phyloP scores from a whole-genome alignment of 1,140 invertebrate species.

The Drosophila orena region DNA sequence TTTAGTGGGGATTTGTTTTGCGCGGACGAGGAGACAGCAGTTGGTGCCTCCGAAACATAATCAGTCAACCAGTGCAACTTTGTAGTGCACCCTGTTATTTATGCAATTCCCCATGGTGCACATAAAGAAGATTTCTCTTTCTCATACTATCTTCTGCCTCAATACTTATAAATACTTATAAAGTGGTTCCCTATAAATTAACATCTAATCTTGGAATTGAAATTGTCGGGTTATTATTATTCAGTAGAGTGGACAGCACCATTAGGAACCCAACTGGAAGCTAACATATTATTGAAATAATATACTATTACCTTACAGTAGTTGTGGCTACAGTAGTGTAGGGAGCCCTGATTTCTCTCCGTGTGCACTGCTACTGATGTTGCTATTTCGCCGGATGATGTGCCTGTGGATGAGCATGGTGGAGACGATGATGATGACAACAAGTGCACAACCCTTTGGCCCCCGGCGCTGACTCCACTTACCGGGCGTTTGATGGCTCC shows the following conservation, averaged over 20 bases:
- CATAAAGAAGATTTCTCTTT: not conserved
- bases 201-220: not conserved
- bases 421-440: slow-evolving; percentile 63
- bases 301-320: no score
- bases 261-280: no score
- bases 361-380: slow-evolving; percentile 5
- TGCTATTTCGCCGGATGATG: slow-evolving; percentile 40
- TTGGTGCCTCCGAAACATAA: slow-evolving; percentile 55
- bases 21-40: slow-evolving; percentile 16
- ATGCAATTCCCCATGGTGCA: slow-evolving; percentile 45
- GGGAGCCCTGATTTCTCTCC: not conserved
- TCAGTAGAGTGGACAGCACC: no score
- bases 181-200: no score
- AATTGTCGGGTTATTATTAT: no score
- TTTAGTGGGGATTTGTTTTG: slow-evolving; percentile 53
- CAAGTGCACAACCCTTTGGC: slow-evolving; percentile 77
- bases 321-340: no score
- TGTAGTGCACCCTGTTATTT: slow-evolving; percentile 55
- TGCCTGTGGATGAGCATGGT: slow-evolving; percentile 16
- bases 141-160: not conserved
- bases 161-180: no score
- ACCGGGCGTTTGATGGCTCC: slow-evolving; percentile 35
- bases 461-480: slow-evolving; percentile 52
- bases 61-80: slow-evolving; percentile 51
- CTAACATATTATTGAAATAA: no score